Base-by-base conservation (phyloP, 2,888 invertebrate species). In the Allophyes oxyacanthae region DNA sequence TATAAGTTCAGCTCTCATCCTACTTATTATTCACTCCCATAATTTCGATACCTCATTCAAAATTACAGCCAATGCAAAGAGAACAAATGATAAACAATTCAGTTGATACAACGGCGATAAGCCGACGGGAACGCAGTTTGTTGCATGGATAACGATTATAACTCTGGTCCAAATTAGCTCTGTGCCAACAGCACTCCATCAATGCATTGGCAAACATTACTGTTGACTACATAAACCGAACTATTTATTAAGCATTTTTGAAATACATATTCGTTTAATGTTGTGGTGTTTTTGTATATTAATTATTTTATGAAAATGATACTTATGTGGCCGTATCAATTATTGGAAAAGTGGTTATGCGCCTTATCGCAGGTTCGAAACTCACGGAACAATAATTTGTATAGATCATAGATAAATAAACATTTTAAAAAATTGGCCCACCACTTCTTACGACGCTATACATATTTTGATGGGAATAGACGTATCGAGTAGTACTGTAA, bases 131-230 rank as follows among this genome's bases (percentile, higher is more conserved):
- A 61, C 68, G 61, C 53, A 63, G 69, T 72, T 57, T 63, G 72
- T 58, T 54, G 75, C 65, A 64, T 56, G 60, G 69, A 58, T 65
- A 75, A 65, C 72, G 73, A 74, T 75, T 74, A 74, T 72, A 74
- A 74, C 69, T 63, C 63, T 49, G 69, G 40, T 62, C 69, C 65
- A 75, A 74, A 74, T 74, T 68, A 72, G 73, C 60, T 69, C 57
- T 38, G 69, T 75, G 73, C 73, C 72, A 74, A 75, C 72, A 75
- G 41, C 55, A 72, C 75, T 74, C 58, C 69, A 74, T 74, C 73
- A 75, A 60, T 45, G 30, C 65, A 75, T 72, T 73, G 73, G 72
- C 72, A 75, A 73, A 73, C 68, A 75, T 71, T 56, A 75, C 56
- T 54, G 68, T 73, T 75, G 68, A 72, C 75, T 65, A 68, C 58